Evolutionary conservation across 2,113 vertebrate species (phyloP).

Genomic region (Vanacampus margaritifer): DNA sequence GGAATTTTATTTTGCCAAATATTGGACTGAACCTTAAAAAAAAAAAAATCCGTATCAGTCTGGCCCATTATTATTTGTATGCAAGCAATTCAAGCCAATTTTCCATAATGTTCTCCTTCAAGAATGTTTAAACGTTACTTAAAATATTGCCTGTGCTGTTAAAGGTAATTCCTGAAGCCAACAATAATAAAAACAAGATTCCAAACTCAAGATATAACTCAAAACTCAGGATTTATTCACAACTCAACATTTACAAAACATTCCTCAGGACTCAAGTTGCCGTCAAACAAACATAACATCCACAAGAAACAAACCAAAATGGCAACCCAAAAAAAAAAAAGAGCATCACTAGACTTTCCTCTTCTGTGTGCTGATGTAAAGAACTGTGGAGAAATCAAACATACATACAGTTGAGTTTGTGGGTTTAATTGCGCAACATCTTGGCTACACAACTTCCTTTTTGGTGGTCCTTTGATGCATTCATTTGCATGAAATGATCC

Average conservation of each 20-base stretch:
- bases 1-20: too few species aligned
- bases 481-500: too few species aligned
- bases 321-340: constrained; percentile 9
- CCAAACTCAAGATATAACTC: constrained; percentile 9
- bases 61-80: too few species aligned
- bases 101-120: too few species aligned
- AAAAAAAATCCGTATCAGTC: too few species aligned
- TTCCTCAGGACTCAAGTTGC: constrained; percentile 29
- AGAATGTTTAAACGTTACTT: neutral
- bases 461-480: neutral
- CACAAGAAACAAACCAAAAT: constrained; percentile 27
- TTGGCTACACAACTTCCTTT: neutral
- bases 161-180: neutral
- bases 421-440: neutral
- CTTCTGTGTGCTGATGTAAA: constrained; percentile 99
- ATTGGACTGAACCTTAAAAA: too few species aligned
- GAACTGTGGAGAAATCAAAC: constrained; percentile 70
- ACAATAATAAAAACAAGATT: neutral
- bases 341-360: constrained; percentile 85
- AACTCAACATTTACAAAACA: constrained; percentile 41
- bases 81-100: too few species aligned
- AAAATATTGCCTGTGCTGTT: neutral
- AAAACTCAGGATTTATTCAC: constrained; percentile 56
- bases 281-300: constrained; percentile 45
- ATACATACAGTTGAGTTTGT: neutral